These are phyloP conservation scores for Stegana nigrithorax DNA, from an alignment of 2,888 invertebrate species.

Conservation along the genomic window DNA sequence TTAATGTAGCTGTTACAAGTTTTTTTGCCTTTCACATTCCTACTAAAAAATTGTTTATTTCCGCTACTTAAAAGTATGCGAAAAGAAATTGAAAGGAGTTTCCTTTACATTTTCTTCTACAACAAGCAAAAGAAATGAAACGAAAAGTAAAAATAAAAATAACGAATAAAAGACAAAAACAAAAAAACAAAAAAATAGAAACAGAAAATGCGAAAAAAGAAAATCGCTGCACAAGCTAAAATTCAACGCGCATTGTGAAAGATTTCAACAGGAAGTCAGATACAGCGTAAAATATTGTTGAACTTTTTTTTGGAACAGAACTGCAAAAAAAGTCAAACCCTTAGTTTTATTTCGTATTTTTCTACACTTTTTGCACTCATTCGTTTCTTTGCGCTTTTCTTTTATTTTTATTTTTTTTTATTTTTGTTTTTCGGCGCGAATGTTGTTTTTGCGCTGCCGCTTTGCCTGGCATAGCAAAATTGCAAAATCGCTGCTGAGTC, in stretches of 20 bases:
- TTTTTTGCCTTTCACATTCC: not conserved
- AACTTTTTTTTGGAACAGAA: too few relatives aligned
- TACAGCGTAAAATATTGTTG: not conserved
- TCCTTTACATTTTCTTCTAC: not conserved
- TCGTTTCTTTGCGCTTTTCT: too few relatives aligned
- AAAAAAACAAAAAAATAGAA: too few relatives aligned
- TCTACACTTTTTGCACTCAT: too few relatives aligned
- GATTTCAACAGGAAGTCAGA: not conserved
- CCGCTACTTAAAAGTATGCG: constrained; percentile 3
- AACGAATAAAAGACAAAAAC: not conserved
- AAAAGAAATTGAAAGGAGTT: not conserved
- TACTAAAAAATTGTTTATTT: not conserved
- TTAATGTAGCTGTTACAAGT: too few relatives aligned
- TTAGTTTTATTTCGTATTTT: not conserved
- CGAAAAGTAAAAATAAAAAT: too few relatives aligned
- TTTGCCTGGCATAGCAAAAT: not conserved
- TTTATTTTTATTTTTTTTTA: not conserved
- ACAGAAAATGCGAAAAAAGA: too few relatives aligned
- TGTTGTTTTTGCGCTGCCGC: not conserved
- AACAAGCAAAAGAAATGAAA: not conserved
- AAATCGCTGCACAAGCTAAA: too few relatives aligned
- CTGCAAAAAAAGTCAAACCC: not conserved
- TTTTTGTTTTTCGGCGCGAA: not conserved
- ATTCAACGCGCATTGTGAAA: too few relatives aligned
- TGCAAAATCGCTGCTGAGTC: constrained; percentile 17